Base-by-base conservation (phyloP, 1,140 invertebrate species). In the Conus ventricosus region DNA sequence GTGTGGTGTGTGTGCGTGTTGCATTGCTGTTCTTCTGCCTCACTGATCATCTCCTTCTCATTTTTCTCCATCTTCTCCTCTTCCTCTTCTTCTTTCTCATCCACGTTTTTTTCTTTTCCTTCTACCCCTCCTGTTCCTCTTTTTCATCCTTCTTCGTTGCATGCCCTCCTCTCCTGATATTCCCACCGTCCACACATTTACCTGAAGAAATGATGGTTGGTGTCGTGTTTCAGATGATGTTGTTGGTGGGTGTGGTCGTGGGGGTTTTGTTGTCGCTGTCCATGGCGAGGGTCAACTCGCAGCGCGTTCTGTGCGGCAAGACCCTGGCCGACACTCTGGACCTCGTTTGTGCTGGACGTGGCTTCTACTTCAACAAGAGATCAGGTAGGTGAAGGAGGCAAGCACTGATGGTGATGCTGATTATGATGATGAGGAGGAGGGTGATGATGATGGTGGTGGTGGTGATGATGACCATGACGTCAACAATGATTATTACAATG, bases 281-380 rank as follows among this genome's bases (percentile, higher is more conserved):
- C 55, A 54, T 63, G n/a, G 82, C 82, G 5, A 13, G 7, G 55
- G 82, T 84, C 10, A 23, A 53, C 6, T 10, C 54, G 2, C 54
- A 67, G n/a, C 82, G 55, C 23, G 23, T 84, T 5, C 57, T 84
- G 54, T 84, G 82, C 25, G 82, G 82, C 5, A 60, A 54, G 57
- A 60, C 54, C 20, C 23, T 84, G 55, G 82, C 82, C 54, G 82
- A 84, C 25, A 63, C 55, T 8, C 82, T 84, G 23, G 82, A 84
- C 82, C 82, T 84, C 23, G 82, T 84, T 17, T 84, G 82, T 51
- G 55, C 82, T 4, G n/a, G n/a, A 5, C 82, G 82, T 7, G 82
- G 82, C 13, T 84, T 84, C 27, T 54, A 84, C 57, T 84, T 60
- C n/a, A 84, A 60, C 57, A 84, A 84, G 63, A n/a, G 82, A 67